These are phyloP conservation scores for Varanus komodoensis DNA, from an alignment of 2,113 vertebrate species.

Conservation along the genomic window DNA sequence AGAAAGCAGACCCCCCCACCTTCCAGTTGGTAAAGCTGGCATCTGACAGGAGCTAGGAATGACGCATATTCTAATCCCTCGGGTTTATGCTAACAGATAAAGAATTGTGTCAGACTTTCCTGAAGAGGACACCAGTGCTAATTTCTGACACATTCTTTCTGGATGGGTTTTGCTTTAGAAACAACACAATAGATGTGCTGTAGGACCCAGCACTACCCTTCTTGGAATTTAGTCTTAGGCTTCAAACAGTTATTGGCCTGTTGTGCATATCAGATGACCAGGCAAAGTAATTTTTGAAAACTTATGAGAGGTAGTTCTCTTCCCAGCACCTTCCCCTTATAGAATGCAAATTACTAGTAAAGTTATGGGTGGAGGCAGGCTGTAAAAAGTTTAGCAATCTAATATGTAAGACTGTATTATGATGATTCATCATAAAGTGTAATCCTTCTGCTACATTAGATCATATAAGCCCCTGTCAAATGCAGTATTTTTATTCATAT, in stretches of 20 bases:
- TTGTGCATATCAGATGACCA: neutral
- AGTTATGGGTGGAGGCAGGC: neutral
- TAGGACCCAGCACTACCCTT: neutral
- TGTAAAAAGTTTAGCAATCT: neutral
- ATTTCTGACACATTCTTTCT: neutral
- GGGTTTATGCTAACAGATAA: neutral
- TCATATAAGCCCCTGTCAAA: neutral
- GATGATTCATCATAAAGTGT: neutral
- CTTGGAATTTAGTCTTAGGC: neutral
- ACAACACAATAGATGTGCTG: neutral
- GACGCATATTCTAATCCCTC: neutral
- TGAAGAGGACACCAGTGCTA: neutral
- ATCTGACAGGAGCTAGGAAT: neutral
- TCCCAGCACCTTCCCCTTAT: neutral
- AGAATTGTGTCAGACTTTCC: constrained; percentile 1
- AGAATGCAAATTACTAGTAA: neutral
- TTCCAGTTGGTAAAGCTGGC: neutral
- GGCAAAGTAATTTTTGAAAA: neutral
- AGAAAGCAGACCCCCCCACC: constrained; percentile 2
- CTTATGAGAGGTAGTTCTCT: neutral
- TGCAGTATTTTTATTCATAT: neutral
- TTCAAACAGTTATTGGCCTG: neutral
- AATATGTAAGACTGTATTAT: neutral
- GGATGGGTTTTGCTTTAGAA: neutral
- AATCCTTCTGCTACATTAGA: neutral